A percentile compares a stretch with the other conserved stretches of the same genome.
Conservation (phyloP, 2,888 invertebrate genomes). For the Heliothis peltigera region DNA sequence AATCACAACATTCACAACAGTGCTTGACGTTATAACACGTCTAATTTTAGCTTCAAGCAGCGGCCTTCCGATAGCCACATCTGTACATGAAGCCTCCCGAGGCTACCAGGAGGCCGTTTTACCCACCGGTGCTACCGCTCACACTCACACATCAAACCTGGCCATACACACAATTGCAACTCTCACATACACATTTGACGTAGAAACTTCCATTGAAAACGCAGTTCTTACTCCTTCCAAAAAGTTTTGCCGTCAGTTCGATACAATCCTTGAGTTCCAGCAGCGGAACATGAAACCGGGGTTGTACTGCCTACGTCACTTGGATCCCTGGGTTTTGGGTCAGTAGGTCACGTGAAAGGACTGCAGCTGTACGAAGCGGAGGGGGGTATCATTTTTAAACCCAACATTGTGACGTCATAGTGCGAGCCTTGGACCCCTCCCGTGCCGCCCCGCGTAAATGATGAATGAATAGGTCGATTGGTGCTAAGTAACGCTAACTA, state of each 20-base stretch:
- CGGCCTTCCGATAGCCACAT: constrained; percentile 32
- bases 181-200: constrained; percentile 67
- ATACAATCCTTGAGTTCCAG: constrained; percentile 34
- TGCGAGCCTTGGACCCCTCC: constrained; percentile 74
- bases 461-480: constrained; percentile 85
- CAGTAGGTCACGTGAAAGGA: constrained; percentile 86
- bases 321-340: constrained; percentile 81
- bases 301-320: constrained; percentile 87
- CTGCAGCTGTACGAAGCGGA: constrained; percentile 77
- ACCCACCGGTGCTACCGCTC: constrained; percentile 43
- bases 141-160: constrained; percentile 62
- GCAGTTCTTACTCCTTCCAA: constrained; percentile 64
- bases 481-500: constrained; percentile 72
- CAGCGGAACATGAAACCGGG: constrained; percentile 66
- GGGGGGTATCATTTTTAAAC: constrained; percentile 80
- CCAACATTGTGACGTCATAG: constrained; percentile 82
- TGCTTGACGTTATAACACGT: constrained; percentile 21
- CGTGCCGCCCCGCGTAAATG: constrained; percentile 75
- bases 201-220: constrained; percentile 85
- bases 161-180: constrained; percentile 53
- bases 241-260: constrained; percentile 67
- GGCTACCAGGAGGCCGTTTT: constrained; percentile 63
- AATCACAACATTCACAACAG: neutral
- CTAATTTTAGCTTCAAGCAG: constrained; percentile 49
- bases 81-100: constrained; percentile 47